These are phyloP conservation scores for Argyresthia albistria DNA, from an alignment of 2,888 invertebrate genomes.

Conservation along the genomic window DNA sequence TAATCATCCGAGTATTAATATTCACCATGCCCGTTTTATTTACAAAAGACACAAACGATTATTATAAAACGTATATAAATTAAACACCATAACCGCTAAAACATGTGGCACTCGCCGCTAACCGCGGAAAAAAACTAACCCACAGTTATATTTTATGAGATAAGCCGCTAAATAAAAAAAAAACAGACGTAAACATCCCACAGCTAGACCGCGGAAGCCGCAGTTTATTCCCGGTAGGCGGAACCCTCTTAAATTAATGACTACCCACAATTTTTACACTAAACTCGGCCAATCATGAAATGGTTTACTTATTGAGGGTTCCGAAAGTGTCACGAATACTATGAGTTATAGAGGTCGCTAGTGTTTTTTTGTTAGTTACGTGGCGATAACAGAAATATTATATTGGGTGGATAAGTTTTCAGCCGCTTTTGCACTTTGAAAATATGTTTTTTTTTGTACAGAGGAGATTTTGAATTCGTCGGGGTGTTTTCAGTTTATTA, in stretches of 20 bases:
- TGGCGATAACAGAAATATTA: too few relatives aligned
- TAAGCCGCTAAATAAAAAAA: conserved; percentile 1
- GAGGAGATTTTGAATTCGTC: too few relatives aligned
- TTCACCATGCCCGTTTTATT: background rate
- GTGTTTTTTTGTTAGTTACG: too few relatives aligned
- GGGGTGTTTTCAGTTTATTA: too few relatives aligned
- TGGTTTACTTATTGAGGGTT: background rate
- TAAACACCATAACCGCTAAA: background rate
- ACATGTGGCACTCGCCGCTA: too few relatives aligned
- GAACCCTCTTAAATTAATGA: background rate
- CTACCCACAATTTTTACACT: conserved; percentile 4
- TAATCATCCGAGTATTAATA: too few relatives aligned
- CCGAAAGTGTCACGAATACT: background rate
- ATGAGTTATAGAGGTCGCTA: background rate
- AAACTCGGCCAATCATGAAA: background rate
- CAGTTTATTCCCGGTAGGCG: background rate
- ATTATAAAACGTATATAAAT: background rate
- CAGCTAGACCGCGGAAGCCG: background rate
- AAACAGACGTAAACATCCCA: background rate
- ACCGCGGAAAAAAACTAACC: background rate
- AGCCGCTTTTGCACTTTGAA: too few relatives aligned
- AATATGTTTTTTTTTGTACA: too few relatives aligned
- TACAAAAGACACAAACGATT: background rate
- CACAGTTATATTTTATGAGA: background rate
- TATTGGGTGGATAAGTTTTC: too few relatives aligned